Evolutionary conservation across 2,888 invertebrate genomes (phyloP), one percentile per base, ranked within the genome.

Genomic region (Diarsia dahlii): DNA sequence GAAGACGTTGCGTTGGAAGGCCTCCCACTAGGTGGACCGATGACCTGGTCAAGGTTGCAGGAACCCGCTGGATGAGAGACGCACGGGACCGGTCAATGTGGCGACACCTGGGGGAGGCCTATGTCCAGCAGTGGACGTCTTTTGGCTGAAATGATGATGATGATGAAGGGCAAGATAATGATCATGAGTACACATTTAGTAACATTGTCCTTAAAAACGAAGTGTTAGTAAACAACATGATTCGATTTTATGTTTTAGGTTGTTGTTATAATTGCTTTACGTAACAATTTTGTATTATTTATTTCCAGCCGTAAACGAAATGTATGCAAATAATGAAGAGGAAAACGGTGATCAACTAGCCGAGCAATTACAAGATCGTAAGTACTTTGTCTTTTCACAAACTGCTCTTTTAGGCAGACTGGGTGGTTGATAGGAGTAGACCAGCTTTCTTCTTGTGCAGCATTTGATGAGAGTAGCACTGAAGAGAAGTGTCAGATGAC

Each of bases 281-380:
- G n/a, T 54, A 54, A 10, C 3, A 54, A 18, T 54, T 54, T 58
- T 5, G 23, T 15, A 58, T 34, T 34, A 34, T 18, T 34, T 34
- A 60, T 63, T 88, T 86, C 65, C 81, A 91, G 91, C 84, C 77
- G 85, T 91, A 45, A 87, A 90, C 48, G 89, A 89, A 84, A 86
- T 89, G 73, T 85, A 86, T 28, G 83, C 86, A 48, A 78, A 81
- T 23, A 87, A 85, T 56, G 76, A 82, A 0, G 88, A 83, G 0
- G 82, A 85, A 2, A 83, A 78, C 23, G 82, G 69, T 48, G 66
- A 71, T 39, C 60, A 39, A 28, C 63, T n/a, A 34, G 20, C 34
- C 0, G 54, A 65, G 23, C 71, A 71, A 54, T 63, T 45, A 2
- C 71, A 76, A 64, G 60, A 77, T 52, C 15, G 85, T 84, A 82